Evolutionary conservation across 2,888 invertebrate species (phyloP), one percentile per base, ranked within the genome.

Genomic region (Laothoe populi): DNA sequence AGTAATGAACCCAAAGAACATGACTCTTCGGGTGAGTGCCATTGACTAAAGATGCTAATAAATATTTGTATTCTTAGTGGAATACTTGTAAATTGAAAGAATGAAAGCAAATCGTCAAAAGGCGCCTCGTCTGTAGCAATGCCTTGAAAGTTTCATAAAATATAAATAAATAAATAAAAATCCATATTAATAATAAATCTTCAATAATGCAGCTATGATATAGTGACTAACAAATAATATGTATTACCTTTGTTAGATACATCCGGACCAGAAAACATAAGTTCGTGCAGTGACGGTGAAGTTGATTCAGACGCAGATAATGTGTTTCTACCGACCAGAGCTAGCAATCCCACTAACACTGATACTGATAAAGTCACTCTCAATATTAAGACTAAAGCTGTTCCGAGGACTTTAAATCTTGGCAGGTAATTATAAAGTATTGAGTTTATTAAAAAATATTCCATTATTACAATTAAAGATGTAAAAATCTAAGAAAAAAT

Each of bases 231-330:
- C 10, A 8, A n/a, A n/a, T n/a, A n/a, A n/a, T n/a, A n/a, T n/a
- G n/a, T 16, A 5, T 19, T 19, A 13, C 16, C 26, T 21, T 46
- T 49, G 63, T 21, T 67, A 93, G 93, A 93, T 64, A 93, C 93
- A 24, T 93, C 93, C 2, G 96, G 96, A 0, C 96, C 96, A 3
- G 96, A 96, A 80, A 95, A 95, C 63, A 87, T 92, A 57, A 88
- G 85, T 45, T 92, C 91, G 0, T 90, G 88, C 0, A 93, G 93
- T 57, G 93, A 93, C 2, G 91, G 85, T 0, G 93, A 93, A 70
- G 87, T 86, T 0, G 93, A 93, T 70, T 93, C 93, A 0, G 93
- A 93, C 61, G 91, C 89, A 0, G 93, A 93, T 57, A 93, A 93
- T 61, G 93, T 93, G 0, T 93, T 93, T 63, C 77, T 93, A 1